Conservation (phyloP, 2,888 invertebrate genomes). For the Arctia plantaginis region DNA sequence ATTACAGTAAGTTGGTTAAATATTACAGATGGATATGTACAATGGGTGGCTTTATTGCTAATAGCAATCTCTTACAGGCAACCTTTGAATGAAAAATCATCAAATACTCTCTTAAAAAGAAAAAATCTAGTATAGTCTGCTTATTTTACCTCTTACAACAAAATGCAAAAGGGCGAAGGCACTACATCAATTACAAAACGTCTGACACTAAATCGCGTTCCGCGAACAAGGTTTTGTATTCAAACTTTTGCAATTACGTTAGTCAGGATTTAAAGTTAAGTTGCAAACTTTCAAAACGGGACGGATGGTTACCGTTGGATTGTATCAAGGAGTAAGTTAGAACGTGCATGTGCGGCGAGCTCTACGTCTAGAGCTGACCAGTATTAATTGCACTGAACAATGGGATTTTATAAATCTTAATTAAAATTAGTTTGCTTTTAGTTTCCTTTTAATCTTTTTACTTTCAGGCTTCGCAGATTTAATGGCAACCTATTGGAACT, state of each 20-base stretch:
- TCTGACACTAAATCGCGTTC: conserved; percentile 77
- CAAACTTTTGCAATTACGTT: conserved; percentile 84
- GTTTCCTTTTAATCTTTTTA: neutral
- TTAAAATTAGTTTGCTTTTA: neutral
- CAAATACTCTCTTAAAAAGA: no score
- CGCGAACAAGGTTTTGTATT: conserved; percentile 81
- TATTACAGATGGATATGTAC: no score
- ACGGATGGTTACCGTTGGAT: conserved; percentile 68
- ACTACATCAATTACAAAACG: conserved; percentile 76
- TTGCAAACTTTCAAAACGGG: conserved; percentile 79
- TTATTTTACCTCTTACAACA: conserved; percentile 14
- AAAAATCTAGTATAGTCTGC: neutral
- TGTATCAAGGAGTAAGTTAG: conserved; percentile 39
- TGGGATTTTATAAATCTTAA: neutral
- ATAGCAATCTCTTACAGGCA: no score
- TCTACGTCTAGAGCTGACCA: conserved; percentile 2
- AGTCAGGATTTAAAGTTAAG: conserved; percentile 81
- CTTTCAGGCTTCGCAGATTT: no score
- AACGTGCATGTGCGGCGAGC: conserved; percentile 21
- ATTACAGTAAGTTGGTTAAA: no score
- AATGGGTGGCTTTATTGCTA: no score
- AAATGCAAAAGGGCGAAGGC: conserved; percentile 54
- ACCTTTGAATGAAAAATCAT: no score
- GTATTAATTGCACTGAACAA: conserved; percentile 22
- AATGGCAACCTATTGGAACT: no score